Conservation (phyloP, 2,113 vertebrate species). For the Callaeas wilsoni region DNA sequence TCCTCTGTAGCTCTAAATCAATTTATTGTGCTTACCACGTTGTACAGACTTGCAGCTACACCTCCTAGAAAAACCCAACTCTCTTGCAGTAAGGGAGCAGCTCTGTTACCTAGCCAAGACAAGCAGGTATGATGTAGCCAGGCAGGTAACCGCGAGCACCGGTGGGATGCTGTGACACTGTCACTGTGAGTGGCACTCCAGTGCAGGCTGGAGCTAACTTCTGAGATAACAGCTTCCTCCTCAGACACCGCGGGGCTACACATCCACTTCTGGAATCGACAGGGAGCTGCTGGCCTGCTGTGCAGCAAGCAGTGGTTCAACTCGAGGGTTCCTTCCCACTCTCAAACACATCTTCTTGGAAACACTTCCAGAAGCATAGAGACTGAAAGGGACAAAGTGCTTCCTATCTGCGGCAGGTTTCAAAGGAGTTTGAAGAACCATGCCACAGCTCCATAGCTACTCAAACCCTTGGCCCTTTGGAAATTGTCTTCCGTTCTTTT, state of each 20-base stretch:
- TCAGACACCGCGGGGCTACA: not conserved
- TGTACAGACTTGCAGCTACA: not conserved
- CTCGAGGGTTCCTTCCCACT: not conserved
- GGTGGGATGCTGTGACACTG: accelerated
- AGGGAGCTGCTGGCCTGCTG: not conserved
- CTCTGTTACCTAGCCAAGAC: not conserved
- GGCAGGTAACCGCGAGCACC: accelerated
- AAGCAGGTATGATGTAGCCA: not conserved
- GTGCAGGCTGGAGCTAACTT: not conserved
- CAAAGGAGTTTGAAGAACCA: not conserved
- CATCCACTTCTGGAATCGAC: accelerated
- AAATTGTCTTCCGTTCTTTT: not conserved
- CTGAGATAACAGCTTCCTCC: not conserved
- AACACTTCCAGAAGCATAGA: not conserved
- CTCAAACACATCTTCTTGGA: not conserved
- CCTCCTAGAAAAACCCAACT: not conserved
- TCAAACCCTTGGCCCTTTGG: not conserved
- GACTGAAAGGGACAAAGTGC: not conserved
- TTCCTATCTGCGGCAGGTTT: not conserved
- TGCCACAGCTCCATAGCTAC: not conserved
- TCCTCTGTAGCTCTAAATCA: not conserved
- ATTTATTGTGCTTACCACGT: not conserved
- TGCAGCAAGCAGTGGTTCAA: not conserved
- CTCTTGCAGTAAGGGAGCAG: not conserved
- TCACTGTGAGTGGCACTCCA: not conserved